Evolutionary conservation across 2,113 vertebrate genomes (phyloP).

Genomic region (Dascyllus trimaculatus): DNA sequence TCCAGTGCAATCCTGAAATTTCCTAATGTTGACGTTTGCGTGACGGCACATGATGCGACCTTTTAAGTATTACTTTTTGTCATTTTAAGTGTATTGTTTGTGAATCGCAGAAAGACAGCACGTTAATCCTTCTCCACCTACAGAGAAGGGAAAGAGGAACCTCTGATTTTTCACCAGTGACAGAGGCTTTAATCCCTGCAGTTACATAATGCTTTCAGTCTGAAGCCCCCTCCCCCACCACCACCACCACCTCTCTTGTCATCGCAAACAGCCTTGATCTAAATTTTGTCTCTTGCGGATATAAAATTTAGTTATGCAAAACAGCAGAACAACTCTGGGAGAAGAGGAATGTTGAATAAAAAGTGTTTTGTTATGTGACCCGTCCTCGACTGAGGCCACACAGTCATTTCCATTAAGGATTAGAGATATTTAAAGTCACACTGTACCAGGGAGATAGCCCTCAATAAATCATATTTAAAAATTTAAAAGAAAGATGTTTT

Average conservation of each 20-base stretch:
- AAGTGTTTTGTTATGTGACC: slow-evolving; percentile 14
- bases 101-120: too few species aligned
- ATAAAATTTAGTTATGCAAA: slow-evolving; percentile 21
- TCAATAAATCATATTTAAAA: too few species aligned
- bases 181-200: slow-evolving; percentile 12
- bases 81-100: too few species aligned
- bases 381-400: background rate
- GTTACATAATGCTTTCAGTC: slow-evolving; percentile 49
- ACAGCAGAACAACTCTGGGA: slow-evolving; percentile 1
- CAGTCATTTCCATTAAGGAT: slow-evolving; percentile 1
- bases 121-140: too few species aligned
- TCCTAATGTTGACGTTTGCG: background rate
- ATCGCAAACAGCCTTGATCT: slow-evolving; percentile 15
- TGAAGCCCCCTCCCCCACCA: slow-evolving; percentile 6
- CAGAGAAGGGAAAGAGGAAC: background rate
- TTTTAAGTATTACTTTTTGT: background rate
- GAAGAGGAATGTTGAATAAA: background rate
- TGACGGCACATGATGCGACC: background rate
- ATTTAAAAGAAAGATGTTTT: background rate
- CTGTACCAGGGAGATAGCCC: too few species aligned
- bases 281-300: background rate
- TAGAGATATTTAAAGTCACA: background rate
- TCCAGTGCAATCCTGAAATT: background rate
- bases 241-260: background rate
- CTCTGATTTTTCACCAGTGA: slow-evolving; percentile 20